phyloP scores from a whole-genome alignment of 2,888 invertebrate species.

The Pharmacophagus antenor region DNA sequence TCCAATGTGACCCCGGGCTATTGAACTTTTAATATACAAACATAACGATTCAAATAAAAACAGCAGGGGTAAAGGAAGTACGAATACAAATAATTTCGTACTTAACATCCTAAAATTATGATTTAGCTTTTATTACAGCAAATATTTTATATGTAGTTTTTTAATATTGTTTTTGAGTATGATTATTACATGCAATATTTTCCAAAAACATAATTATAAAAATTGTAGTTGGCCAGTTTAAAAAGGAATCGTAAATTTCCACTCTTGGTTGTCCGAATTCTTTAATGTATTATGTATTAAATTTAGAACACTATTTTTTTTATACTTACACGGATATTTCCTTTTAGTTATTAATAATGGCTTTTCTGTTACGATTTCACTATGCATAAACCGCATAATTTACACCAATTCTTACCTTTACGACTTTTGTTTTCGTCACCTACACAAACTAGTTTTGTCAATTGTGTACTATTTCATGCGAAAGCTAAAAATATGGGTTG shows the following conservation, averaged over 20 bases:
- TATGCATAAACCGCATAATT: background rate
- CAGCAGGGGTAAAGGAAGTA: background rate
- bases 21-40: slow-evolving; percentile 20
- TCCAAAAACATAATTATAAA: too few relatives aligned
- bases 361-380: background rate
- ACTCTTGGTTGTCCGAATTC: too few relatives aligned
- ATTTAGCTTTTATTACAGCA: too few relatives aligned
- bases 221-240: too few relatives aligned
- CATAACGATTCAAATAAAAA: slow-evolving; percentile 4
- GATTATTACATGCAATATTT: too few relatives aligned
- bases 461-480: too few relatives aligned
- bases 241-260: too few relatives aligned
- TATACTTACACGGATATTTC: background rate
- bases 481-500: too few relatives aligned
- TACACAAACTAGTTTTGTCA: too few relatives aligned
- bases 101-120: too few relatives aligned
- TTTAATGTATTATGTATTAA: background rate
- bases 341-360: background rate
- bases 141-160: too few relatives aligned
- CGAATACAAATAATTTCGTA: background rate
- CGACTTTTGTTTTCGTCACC: background rate
- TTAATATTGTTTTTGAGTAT: too few relatives aligned
- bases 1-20: slow-evolving; percentile 15
- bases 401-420: background rate
- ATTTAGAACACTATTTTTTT: background rate